phyloP scores from a whole-genome alignment of 2,888 invertebrate species.

The Troides aeacus region DNA sequence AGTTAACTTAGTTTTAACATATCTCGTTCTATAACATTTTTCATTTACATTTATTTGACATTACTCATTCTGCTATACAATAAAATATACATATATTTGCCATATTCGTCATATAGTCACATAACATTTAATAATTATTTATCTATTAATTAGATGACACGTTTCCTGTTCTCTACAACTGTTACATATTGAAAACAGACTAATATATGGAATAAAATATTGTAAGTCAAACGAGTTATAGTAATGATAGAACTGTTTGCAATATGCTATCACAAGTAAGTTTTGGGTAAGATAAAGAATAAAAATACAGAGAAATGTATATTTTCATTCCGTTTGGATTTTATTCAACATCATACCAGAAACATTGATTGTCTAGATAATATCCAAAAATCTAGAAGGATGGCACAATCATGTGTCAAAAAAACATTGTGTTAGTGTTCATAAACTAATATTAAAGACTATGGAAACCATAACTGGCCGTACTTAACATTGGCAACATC shows the following conservation, averaged over 20 bases:
- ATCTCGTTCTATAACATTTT: slow-evolving; percentile 75
- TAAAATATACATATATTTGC: slow-evolving; percentile 76
- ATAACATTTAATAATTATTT: slow-evolving; percentile 68
- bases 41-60: slow-evolving; percentile 76
- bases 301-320: slow-evolving; percentile 11
- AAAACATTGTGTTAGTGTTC: slow-evolving; percentile 39
- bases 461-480: slow-evolving; percentile 60
- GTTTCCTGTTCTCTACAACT: slow-evolving; percentile 62
- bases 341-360: slow-evolving; percentile 37
- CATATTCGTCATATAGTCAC: slow-evolving; percentile 74
- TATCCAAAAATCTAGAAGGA: slow-evolving; percentile 44
- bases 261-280: slow-evolving; percentile 39
- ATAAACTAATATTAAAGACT: slow-evolving; percentile 41
- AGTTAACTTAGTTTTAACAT: slow-evolving; percentile 78
- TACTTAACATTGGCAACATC: slow-evolving; percentile 56
- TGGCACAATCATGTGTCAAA: slow-evolving; percentile 68
- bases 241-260: slow-evolving; percentile 36
- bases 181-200: slow-evolving; percentile 55
- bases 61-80: slow-evolving; percentile 77
- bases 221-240: slow-evolving; percentile 2
- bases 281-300: slow-evolving; percentile 40
- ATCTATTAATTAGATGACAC: slow-evolving; percentile 75
- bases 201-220: slow-evolving; percentile 31
- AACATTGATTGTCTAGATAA: slow-evolving; percentile 36
- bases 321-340: slow-evolving; percentile 1